These are phyloP conservation scores for Zygothrica quintamaculata DNA, from an alignment of 2,888 invertebrate genomes.

Conservation along the genomic window DNA sequence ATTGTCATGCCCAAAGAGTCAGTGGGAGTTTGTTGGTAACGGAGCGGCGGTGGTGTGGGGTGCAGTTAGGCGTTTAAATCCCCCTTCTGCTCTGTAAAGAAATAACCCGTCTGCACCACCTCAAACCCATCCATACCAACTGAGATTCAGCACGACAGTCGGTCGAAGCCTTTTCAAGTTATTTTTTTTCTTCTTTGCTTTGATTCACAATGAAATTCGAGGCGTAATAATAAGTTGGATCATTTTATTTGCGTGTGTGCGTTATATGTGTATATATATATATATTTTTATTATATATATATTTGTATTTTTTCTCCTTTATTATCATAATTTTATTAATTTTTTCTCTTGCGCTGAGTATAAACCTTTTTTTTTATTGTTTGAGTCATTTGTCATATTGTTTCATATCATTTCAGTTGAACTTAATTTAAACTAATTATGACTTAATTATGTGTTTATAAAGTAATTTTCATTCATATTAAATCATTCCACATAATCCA, in stretches of 20 bases:
- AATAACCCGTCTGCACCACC: background rate
- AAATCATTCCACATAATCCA: no score
- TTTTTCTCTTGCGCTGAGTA: constrained; percentile 12
- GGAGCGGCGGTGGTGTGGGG: no score
- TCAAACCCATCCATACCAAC: background rate
- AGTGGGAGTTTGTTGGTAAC: no score
- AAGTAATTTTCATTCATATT: constrained; percentile 54
- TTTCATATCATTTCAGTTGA: constrained; percentile 32
- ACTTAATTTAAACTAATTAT: constrained; percentile 53
- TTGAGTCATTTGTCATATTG: constrained; percentile 66
- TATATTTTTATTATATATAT: background rate
- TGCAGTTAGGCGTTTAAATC: background rate
- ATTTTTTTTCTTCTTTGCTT: constrained; percentile 43
- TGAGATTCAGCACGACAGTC: constrained; percentile 47
- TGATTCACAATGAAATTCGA: constrained; percentile 71
- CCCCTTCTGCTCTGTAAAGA: background rate
- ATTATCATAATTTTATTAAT: constrained; percentile 12
- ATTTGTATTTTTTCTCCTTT: constrained; percentile 3
- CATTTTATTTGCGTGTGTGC: constrained; percentile 61
- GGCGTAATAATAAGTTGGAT: constrained; percentile 75
- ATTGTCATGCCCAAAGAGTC: constrained; percentile 58
- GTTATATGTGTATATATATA: background rate
- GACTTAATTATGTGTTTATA: constrained; percentile 79
- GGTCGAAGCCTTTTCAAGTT: constrained; percentile 69
- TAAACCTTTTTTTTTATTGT: constrained; percentile 20